These are phyloP conservation scores for Phenganax stokvisi DNA, from an alignment of 92 coral and sea anemone genomes.

Conservation along the genomic window DNA sequence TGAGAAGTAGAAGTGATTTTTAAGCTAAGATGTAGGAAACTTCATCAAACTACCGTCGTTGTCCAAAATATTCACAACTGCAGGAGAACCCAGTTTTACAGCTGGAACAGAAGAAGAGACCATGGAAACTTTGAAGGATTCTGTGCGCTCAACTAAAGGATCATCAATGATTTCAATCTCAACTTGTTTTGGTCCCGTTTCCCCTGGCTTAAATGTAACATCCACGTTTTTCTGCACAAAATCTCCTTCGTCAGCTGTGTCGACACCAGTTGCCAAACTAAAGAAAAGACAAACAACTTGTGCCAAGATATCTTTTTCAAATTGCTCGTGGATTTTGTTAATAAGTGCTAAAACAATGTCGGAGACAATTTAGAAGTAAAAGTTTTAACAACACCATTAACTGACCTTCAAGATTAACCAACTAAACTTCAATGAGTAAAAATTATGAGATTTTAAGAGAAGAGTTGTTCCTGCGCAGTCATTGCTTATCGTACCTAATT, in stretches of 20 bases:
- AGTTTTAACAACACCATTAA: no score
- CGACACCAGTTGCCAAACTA: neutral
- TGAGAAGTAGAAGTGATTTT: neutral
- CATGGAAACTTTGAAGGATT: neutral
- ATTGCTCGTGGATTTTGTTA: no score
- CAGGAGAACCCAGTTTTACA: neutral
- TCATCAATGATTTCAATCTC: slow-evolving; percentile 10
- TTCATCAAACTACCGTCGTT: slow-evolving; percentile 6
- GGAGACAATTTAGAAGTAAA: no score
- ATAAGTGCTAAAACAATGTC: no score
- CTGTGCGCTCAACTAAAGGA: neutral
- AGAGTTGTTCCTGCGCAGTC: neutral
- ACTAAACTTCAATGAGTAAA: neutral
- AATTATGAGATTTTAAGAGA: neutral
- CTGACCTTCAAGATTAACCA: no score
- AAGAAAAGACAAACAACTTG: neutral
- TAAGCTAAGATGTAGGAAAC: neutral
- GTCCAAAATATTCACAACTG: slow-evolving; percentile 10
- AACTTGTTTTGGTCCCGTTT: slow-evolving; percentile 18
- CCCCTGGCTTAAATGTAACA: slow-evolving; percentile 10
- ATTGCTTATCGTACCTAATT: slow-evolving; percentile 3
- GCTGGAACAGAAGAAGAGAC: neutral
- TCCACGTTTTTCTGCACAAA: neutral
- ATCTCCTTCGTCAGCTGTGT: neutral
- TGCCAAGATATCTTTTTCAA: no score